Conservation (phyloP, 1,140 invertebrate species). For the Elymnias hypermnestra region DNA sequence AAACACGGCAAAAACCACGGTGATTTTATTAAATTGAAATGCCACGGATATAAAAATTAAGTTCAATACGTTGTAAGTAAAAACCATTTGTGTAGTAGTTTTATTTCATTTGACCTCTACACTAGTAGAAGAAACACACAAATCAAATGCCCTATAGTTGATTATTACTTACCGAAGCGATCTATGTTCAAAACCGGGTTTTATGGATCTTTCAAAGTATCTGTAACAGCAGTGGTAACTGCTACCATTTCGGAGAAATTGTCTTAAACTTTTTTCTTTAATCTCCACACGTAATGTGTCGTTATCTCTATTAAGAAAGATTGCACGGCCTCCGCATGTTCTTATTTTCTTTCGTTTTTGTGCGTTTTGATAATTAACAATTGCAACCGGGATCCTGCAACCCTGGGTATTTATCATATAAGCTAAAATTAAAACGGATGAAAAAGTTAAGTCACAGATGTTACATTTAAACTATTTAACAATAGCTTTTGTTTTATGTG, state of each 20-base stretch:
- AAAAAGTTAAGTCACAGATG: neutral
- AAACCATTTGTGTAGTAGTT: too few species aligned
- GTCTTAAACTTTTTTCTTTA: conserved; percentile 30
- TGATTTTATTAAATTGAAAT: too few species aligned
- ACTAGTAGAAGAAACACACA: too few species aligned
- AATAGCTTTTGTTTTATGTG: too few species aligned
- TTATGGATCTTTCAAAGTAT: conserved; percentile 30
- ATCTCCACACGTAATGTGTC: conserved; percentile 33
- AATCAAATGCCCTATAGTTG: too few species aligned
- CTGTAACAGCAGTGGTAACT: conserved; percentile 46
- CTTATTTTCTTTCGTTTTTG: conserved; percentile 19
- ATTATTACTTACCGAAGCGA: conserved; percentile 32
- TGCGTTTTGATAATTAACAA: conserved; percentile 31
- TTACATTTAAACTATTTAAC: neutral
- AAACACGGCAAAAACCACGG: too few species aligned
- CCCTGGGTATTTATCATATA: conserved; percentile 41
- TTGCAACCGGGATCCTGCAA: conserved; percentile 47
- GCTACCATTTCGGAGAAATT: conserved; percentile 31
- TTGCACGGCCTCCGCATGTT: conserved; percentile 43
- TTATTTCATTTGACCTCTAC: too few species aligned
- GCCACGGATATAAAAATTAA: too few species aligned
- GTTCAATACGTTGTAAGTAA: too few species aligned
- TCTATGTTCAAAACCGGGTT: conserved; percentile 14
- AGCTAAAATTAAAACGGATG: conserved; percentile 33
- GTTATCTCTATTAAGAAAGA: conserved; percentile 39